Evolutionary conservation across 2,113 vertebrate species (phyloP).

Genomic region (Ctenomys sociabilis): DNA sequence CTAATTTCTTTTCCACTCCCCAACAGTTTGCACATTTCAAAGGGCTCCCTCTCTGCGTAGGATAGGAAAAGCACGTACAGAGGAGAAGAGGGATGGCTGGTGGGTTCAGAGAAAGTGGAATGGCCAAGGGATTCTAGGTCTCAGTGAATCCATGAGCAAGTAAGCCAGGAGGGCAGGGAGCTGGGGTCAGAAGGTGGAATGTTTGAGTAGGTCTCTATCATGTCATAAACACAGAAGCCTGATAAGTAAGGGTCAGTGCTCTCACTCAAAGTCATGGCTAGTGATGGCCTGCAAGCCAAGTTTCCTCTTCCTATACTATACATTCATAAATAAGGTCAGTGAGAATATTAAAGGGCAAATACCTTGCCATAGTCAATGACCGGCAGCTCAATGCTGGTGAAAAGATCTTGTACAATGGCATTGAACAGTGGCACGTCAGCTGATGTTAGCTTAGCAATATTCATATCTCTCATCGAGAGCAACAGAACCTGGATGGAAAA

Average conservation of each 20-base stretch:
- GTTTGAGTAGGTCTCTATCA: background rate
- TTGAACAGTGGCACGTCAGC: conserved; percentile 90
- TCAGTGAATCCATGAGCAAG: background rate
- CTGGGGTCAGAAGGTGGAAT: background rate
- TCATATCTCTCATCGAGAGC: conserved; percentile 95
- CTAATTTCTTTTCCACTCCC: background rate
- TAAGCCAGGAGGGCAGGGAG: background rate
- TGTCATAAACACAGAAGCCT: background rate
- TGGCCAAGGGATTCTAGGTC: background rate
- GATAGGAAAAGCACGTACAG: background rate
- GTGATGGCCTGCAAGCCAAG: background rate
- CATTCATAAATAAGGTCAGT: background rate
- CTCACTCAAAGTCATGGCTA: background rate
- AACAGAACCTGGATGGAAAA: conserved; percentile 87
- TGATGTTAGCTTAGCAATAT: conserved; percentile 91
- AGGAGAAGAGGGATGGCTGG: background rate
- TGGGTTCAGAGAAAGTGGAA: background rate
- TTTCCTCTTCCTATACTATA: background rate
- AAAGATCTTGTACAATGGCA: conserved; percentile 92
- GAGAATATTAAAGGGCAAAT: background rate
- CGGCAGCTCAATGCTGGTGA: conserved; percentile 88
- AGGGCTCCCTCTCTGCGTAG: background rate
- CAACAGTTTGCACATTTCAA: background rate
- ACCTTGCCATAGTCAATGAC: conserved; percentile 90
- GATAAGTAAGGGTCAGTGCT: background rate